Evolutionary conservation across 2,888 invertebrate genomes (phyloP).

Genomic region (Alsophila aescularia): DNA sequence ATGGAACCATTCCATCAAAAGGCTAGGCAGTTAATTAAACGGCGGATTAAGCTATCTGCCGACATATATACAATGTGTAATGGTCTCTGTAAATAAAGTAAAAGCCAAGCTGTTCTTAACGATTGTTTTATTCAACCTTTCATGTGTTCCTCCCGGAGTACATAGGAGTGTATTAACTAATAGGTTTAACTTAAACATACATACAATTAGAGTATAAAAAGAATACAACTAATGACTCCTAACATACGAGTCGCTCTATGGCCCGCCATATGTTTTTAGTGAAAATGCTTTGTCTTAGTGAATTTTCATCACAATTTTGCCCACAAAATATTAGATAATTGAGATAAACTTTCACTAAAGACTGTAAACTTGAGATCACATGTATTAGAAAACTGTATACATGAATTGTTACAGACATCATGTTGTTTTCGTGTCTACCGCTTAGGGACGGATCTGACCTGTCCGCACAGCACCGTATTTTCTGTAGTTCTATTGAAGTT

Average conservation of each 20-base stretch:
- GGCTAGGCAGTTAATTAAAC: too few relatives aligned
- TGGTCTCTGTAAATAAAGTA: constrained; percentile 12
- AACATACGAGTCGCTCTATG: constrained; percentile 38
- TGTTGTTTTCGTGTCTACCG: neutral
- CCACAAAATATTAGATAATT: constrained; percentile 9
- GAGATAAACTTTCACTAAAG: constrained; percentile 26
- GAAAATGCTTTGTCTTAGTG: constrained; percentile 43
- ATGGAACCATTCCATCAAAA: too few relatives aligned
- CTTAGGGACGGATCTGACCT: too few relatives aligned
- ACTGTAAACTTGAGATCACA: constrained; percentile 53
- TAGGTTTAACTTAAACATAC: constrained; percentile 40
- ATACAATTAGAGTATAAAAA: constrained; percentile 47
- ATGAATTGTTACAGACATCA: neutral
- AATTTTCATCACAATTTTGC: constrained; percentile 19
- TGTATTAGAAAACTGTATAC: constrained; percentile 13
- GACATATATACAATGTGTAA: too few relatives aligned
- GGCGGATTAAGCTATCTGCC: too few relatives aligned
- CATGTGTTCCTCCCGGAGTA: constrained; percentile 42
- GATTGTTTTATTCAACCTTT: constrained; percentile 56
- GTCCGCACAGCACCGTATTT: too few relatives aligned
- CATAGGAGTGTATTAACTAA: constrained; percentile 44
- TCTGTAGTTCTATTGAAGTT: too few relatives aligned
- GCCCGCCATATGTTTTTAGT: constrained; percentile 46
- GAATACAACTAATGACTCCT: constrained; percentile 38
- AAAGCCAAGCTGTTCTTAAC: constrained; percentile 36